Evolutionary conservation across 2,113 vertebrate species (phyloP).

Genomic region (Saguinus midas): DNA sequence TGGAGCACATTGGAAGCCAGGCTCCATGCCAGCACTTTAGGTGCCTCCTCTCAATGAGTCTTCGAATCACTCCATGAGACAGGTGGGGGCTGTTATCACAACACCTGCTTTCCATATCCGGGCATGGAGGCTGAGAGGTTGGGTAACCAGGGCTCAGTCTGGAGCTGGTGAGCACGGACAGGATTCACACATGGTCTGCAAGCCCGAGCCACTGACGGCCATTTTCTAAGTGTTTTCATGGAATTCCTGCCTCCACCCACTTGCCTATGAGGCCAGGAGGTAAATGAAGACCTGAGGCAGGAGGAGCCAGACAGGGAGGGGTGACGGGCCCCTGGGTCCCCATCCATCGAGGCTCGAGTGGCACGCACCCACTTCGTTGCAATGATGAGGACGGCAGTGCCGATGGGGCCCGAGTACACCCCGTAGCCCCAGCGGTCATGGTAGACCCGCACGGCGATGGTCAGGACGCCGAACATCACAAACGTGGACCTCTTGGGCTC

Average conservation of each 20-base stretch:
- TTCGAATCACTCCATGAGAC: accelerated
- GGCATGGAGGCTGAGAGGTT: not conserved
- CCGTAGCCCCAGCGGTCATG: constrained; percentile 96
- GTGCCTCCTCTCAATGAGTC: accelerated
- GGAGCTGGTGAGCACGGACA: not conserved
- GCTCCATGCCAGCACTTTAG: accelerated
- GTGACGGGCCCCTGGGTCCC: accelerated
- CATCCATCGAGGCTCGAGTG: accelerated
- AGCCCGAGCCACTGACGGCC: accelerated
- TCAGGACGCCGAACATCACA: constrained; percentile 94
- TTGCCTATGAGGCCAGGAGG: not conserved
- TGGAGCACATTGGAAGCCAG: not conserved
- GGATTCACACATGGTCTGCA: accelerated
- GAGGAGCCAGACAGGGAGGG: no score
- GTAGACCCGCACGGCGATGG: constrained; percentile 92
- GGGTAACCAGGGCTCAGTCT: no score
- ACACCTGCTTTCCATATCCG: not conserved
- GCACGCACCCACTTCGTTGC: constrained; percentile 92
- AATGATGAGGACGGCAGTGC: constrained; percentile 93
- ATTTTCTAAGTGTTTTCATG: accelerated
- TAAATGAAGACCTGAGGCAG: accelerated
- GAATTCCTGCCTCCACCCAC: not conserved
- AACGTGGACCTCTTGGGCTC: constrained; percentile 94
- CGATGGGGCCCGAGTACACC: constrained; percentile 95
- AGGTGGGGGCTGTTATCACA: not conserved